A percentile compares a stretch with the other conserved stretches of the same genome.
Conservation (phyloP, 2,113 vertebrate species). For the Cebus imitator region DNA sequence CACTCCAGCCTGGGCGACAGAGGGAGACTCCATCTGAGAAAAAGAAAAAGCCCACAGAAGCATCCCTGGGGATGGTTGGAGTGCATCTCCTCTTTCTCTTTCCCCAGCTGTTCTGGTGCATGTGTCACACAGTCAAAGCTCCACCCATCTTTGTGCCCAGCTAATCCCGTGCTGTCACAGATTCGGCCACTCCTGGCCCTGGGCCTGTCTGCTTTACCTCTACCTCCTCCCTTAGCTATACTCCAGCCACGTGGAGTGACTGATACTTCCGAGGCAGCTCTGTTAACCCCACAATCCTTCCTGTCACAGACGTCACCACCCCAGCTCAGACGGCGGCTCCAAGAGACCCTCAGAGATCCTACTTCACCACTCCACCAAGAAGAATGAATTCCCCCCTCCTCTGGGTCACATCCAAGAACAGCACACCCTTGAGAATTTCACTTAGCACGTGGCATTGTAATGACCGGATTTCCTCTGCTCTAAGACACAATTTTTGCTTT, state of each 20-base stretch:
- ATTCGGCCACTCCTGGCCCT: neutral
- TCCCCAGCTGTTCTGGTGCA: neutral
- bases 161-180: accelerated
- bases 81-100: neutral
- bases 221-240: neutral
- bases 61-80: neutral
- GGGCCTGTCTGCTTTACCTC: neutral
- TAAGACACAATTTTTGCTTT: neutral
- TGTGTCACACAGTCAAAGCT: neutral
- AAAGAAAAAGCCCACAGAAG: too few relatives aligned
- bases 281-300: accelerated
- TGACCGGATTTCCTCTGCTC: accelerated
- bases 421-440: neutral
- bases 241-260: neutral
- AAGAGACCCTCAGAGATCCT: accelerated
- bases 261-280: accelerated
- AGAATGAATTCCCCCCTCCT: neutral
- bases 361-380: accelerated
- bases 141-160: neutral
- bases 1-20: too few relatives aligned
- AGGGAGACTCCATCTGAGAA: too few relatives aligned
- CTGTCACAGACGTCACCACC: neutral
- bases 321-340: neutral
- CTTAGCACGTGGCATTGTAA: accelerated
- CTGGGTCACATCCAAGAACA: neutral